Evolutionary conservation across 53 echinoderm and acorn worm genomes (phyloP).

Genomic region (Patiria pectinifera): DNA sequence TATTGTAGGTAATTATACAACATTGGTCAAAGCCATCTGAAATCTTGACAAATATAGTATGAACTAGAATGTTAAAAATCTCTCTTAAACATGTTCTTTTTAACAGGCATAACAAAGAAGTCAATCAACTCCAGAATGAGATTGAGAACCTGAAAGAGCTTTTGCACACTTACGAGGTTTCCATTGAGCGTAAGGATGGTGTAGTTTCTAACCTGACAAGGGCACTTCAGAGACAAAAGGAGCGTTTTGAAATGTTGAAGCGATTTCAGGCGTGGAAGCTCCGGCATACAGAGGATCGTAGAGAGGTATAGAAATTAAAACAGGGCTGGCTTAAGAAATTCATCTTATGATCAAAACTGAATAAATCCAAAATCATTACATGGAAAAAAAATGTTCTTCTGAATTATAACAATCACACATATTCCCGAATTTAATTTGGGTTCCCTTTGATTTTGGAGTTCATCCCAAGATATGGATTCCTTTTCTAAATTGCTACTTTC

Average conservation of each 20-base stretch:
- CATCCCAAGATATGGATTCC: too few relatives aligned
- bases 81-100: not conserved
- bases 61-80: not conserved
- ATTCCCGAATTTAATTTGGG: too few relatives aligned
- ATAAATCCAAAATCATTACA: too few relatives aligned
- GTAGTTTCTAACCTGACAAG: constrained; percentile 94
- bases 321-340: not conserved
- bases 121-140: constrained; percentile 86
- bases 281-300: constrained; percentile 87
- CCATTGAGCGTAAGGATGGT: constrained; percentile 95
- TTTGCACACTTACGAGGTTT: constrained; percentile 90
- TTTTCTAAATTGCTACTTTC: too few relatives aligned
- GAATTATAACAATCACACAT: too few relatives aligned
- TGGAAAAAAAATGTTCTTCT: too few relatives aligned
- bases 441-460: too few relatives aligned
- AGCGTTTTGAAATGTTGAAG: constrained; percentile 92
- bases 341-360: not conserved
- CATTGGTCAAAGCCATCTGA: too few relatives aligned
- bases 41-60: too few relatives aligned
- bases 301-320: constrained; percentile 71
- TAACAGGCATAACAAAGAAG: constrained; percentile 74
- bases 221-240: constrained; percentile 94
- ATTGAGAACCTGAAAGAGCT: constrained; percentile 92
- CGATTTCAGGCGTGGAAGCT: constrained; percentile 94
- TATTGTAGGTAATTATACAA: too few relatives aligned